phyloP scores from a whole-genome alignment of 2,888 invertebrate genomes.

The Tetheella fluctuosa region DNA sequence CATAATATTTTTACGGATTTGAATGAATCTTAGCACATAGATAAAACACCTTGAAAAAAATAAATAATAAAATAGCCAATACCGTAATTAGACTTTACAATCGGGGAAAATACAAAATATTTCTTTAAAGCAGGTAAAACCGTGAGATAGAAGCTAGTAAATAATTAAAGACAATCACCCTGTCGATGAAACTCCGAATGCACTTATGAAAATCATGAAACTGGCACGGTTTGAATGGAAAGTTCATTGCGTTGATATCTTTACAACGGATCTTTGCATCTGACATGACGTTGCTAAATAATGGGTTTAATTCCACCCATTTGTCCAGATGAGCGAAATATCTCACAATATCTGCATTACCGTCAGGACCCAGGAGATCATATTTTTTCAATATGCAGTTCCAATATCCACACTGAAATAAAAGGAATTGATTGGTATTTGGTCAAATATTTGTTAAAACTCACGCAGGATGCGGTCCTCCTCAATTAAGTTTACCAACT shows the following conservation, averaged over 20 bases:
- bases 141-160: too few species aligned
- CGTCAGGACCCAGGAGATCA: constrained; percentile 35
- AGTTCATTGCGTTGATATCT: constrained; percentile 27
- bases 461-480: too few species aligned
- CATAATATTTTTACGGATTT: too few species aligned
- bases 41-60: too few species aligned
- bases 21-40: too few species aligned
- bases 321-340: constrained; percentile 58
- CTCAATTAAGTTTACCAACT: too few species aligned
- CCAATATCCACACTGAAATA: constrained; percentile 59
- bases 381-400: constrained; percentile 58
- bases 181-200: constrained; percentile 50
- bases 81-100: too few species aligned
- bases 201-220: constrained; percentile 52
- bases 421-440: background rate
- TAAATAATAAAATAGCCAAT: too few species aligned
- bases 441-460: background rate
- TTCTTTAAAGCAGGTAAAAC: too few species aligned
- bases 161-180: constrained; percentile 39
- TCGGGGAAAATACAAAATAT: too few species aligned
- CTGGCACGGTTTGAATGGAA: constrained; percentile 51
- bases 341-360: constrained; percentile 46
- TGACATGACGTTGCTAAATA: constrained; percentile 47
- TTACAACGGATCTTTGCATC: constrained; percentile 56
- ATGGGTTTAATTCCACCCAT: constrained; percentile 60